Evolutionary conservation across 1,140 invertebrate genomes (phyloP).

Genomic region (Drosophila ironensis): DNA sequence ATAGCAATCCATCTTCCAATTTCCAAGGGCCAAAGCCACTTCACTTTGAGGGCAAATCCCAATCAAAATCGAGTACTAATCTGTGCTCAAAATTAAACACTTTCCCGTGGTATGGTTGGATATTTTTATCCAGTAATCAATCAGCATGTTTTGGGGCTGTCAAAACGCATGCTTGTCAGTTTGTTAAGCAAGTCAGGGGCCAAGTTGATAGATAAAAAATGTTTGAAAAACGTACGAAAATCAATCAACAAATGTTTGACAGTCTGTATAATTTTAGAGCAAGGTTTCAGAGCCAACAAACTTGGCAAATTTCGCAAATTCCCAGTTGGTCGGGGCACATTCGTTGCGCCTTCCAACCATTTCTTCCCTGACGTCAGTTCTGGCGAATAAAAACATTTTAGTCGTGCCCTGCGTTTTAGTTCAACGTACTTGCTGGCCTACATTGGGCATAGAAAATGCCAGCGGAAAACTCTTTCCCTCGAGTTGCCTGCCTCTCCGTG

Average conservation of each 20-base stretch:
- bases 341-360: background rate
- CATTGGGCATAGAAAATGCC: conserved; percentile 49
- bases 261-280: background rate
- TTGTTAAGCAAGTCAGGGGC: background rate
- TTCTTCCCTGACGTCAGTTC: conserved; percentile 24
- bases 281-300: too few species aligned
- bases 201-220: background rate
- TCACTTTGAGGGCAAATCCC: background rate
- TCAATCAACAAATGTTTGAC: background rate
- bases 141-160: background rate
- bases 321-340: background rate
- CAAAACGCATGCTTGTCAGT: background rate
- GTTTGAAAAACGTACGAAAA: too few species aligned
- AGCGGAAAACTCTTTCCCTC: conserved; percentile 39
- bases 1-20: background rate
- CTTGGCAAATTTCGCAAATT: background rate
- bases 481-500: background rate
- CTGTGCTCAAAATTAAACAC: too few species aligned
- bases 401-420: conserved; percentile 46
- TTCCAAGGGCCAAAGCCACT: background rate
- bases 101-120: too few species aligned
- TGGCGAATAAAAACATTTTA: conserved; percentile 9
- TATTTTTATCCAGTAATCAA: background rate
- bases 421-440: conserved; percentile 80
- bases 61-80: background rate